A percentile compares a stretch with the other conserved stretches of the same genome.
phyloP scores from a whole-genome alignment of 2,888 invertebrate species.

The Thysanoteuthis rhombus region DNA sequence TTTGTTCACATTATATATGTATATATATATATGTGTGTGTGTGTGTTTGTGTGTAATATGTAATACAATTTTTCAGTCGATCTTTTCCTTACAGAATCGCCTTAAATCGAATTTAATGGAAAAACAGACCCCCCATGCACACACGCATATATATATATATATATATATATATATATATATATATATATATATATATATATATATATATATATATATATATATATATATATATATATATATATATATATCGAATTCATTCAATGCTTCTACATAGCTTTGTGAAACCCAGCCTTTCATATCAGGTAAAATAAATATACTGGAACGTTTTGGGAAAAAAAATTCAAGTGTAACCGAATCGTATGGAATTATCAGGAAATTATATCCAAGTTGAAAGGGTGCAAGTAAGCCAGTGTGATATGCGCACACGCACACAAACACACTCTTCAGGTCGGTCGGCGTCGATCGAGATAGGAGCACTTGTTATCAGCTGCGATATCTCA shows the following conservation, averaged over 20 bases:
- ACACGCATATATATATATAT: too few relatives aligned
- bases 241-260: too few relatives aligned
- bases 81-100: too few relatives aligned
- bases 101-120: too few relatives aligned
- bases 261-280: not conserved
- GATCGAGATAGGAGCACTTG: not conserved
- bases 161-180: too few relatives aligned
- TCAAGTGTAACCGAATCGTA: not conserved
- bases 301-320: not conserved
- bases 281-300: not conserved
- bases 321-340: not conserved
- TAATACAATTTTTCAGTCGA: too few relatives aligned
- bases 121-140: too few relatives aligned
- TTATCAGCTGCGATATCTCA: not conserved
- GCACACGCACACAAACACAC: not conserved
- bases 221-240: too few relatives aligned
- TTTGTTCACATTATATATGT: too few relatives aligned
- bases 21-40: not conserved
- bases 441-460: not conserved
- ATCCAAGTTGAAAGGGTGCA: not conserved
- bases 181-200: too few relatives aligned
- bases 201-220: too few relatives aligned
- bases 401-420: not conserved
- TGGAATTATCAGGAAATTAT: not conserved
- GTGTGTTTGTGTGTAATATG: too few relatives aligned